Evolutionary conservation across 2,888 invertebrate genomes (phyloP), one percentile per base, ranked within the genome.

Genomic region (Apomyelois bistriatella): DNA sequence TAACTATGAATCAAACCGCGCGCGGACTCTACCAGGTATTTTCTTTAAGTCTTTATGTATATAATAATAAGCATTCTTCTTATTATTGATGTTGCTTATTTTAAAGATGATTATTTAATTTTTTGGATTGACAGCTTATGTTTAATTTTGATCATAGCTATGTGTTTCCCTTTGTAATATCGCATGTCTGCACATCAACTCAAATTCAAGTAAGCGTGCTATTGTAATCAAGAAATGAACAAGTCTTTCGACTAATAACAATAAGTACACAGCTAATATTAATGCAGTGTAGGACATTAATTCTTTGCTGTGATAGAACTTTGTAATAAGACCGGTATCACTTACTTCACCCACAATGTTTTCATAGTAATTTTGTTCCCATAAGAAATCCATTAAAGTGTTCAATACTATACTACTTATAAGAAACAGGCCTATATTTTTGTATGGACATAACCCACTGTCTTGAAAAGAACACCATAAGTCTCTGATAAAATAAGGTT

Each of bases 101-200:
- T n/a, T n/a, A n/a, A n/a, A n/a, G n/a, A n/a, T n/a, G n/a, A n/a
- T n/a, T n/a, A n/a, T n/a, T n/a, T n/a, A n/a, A n/a, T n/a, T n/a
- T n/a, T n/a, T n/a, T n/a, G n/a, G n/a, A n/a, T n/a, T n/a, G n/a
- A n/a, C n/a, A n/a, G n/a, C n/a, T n/a, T n/a, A n/a, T n/a, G n/a
- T n/a, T n/a, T n/a, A n/a, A 22, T 3, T 5, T 22, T 22, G 5
- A 22, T 22, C 22, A 22, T 22, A 9, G 7, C 32, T 32, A 9
- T 37, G n/a, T 12, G n/a, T 3, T 37, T 37, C 2, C 12, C 22
- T 22, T 22, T 6, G 1, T 10, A 85, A 58, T 57, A 86, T 74
- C 0, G 84, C 74, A 61, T 83, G 65, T 55, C 85, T 64, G 54
- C 85, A 86, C 85, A 83, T 85, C 0, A 83, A 42, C 56, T 87